Evolutionary conservation across 2,113 vertebrate species (phyloP), one percentile per base, ranked within the genome.

Genomic region (Amazona vittata): DNA sequence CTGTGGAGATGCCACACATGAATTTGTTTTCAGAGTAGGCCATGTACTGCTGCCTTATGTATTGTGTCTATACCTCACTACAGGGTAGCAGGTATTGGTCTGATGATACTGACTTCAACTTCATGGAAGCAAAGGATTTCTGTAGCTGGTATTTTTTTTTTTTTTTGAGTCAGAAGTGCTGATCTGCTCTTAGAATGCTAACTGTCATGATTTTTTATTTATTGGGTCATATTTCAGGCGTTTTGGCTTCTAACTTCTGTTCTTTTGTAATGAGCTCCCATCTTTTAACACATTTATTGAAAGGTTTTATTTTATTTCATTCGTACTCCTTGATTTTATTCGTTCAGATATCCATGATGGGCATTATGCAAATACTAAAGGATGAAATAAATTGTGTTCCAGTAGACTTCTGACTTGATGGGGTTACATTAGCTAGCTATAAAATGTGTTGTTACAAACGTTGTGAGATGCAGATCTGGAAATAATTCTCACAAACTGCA

Each of bases 11-110:
- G 16, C 15, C 1, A 3, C 29, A 15, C 7, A 11, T 0, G 0
- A 17, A 3, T 47, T 35, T 39, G 14, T 37, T 70, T 35, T 65
- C 33, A 17, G 52, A n/a, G 31, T 4, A 29, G 33, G 18, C 68
- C 2, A 2, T 3, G 0, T 44, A 22, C 12, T 83, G 10, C 20
- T 73, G 41, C 68, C 16, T 35, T 39, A 4, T 0, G 0, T 47
- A 4, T 37, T 4, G 5, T 79, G 13, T 64, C 22, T 83, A 28
- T 50, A 62, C 53, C 8, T 68, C 44, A 29, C 22, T 55, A 15
- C 12, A 25, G 62, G 19, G 15, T 47, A 64, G 43, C 3, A 21
- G 31, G 5, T 82, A 14, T 55, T 33, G 26, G 10, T 64, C 28
- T 74, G 44, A 37, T 50, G 33, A 33, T 68, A 7, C 28, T 41